Evolutionary conservation across 2,797 vertebrate genomes (phyloP).

Genomic region (Neoniphon sammara): DNA sequence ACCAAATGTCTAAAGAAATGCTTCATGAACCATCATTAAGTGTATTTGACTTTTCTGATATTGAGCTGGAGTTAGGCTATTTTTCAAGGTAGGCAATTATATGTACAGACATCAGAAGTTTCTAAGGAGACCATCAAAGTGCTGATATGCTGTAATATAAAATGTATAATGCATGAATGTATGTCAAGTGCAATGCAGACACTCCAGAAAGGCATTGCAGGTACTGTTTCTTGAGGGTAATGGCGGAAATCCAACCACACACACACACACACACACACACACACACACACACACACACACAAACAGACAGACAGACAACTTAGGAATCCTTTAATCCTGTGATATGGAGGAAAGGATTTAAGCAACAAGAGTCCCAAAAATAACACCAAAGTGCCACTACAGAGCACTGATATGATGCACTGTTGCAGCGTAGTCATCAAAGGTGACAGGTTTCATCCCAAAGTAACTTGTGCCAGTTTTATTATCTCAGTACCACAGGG

Average conservation of each 20-base stretch:
- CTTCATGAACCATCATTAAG: too few relatives aligned
- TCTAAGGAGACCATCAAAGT: conserved; percentile 10
- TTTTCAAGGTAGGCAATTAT: not conserved
- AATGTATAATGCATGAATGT: conserved; percentile 23
- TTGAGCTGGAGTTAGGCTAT: not conserved
- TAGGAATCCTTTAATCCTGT: conserved; percentile 71
- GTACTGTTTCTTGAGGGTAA: conserved; percentile 44
- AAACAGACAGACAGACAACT: conserved; percentile 43
- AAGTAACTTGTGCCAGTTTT: conserved; percentile 46
- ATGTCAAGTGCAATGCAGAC: conserved; percentile 38
- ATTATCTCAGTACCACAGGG: conserved; percentile 53
- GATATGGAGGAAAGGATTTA: conserved; percentile 70
- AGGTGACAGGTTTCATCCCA: conserved; percentile 59
- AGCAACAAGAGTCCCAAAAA: conserved; percentile 69
- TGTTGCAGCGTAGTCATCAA: conserved; percentile 52
- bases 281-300: not conserved
- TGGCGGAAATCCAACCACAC: conserved; percentile 57
- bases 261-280: conserved; percentile 6
- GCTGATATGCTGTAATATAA: conserved; percentile 23
- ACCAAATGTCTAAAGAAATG: too few relatives aligned
- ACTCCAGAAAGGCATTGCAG: conserved; percentile 27
- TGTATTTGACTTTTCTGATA: not conserved
- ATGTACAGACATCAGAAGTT: conserved; percentile 10
- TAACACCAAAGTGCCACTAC: conserved; percentile 64
- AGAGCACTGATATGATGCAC: conserved; percentile 48